Evolutionary conservation across 2,888 invertebrate species (phyloP), one percentile per base, ranked within the genome.

Genomic region (Caenorhabditis parvicauda): DNA sequence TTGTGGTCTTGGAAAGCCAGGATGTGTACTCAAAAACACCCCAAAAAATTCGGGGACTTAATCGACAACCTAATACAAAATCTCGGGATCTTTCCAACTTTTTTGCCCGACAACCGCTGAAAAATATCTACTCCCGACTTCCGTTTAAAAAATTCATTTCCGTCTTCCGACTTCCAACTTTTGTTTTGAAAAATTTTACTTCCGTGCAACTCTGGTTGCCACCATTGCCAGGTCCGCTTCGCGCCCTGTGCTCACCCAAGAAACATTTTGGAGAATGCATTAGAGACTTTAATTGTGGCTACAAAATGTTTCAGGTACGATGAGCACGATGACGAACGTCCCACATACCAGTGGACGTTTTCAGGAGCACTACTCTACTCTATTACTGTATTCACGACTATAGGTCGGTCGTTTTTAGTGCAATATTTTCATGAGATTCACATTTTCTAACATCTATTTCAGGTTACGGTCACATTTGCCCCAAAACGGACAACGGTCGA

Each of bases 401-500:
- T 83, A 25, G 83, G 83, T 83, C 66, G 71, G 74, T 49, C 4
- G n/a, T n/a, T n/a, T 51, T 41, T 32, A 39, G 28, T 17, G 29
- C n/a, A 28, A 29, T 32, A 32, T 37, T 19, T 37, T 44, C 55
- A 29, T 29, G 45, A 49, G 55, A 55, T 24, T 38, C 44, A 49
- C 43, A 22, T 28, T 35, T 42, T 28, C 47, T 9, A 4, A 37
- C 25, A 48, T 47, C 19, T 24, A 17, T 57, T 85, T 39, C 86
- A 95, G 95, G 95, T 78, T 96, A 96, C 84, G 95, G 96, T 60
- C 92, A 96, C 82, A 90, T 96, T 75, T 89, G 90, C 45, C 95
- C 96, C 0, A 89, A 89, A 72, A 96, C 96, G 12, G 87, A 75
- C 19, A 87, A 88, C 12, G 96, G 95, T 7, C 87, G 89, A 64